These are phyloP conservation scores for Catajapyx aquilonaris DNA, from an alignment of 1,140 invertebrate genomes.

Conservation along the genomic window DNA sequence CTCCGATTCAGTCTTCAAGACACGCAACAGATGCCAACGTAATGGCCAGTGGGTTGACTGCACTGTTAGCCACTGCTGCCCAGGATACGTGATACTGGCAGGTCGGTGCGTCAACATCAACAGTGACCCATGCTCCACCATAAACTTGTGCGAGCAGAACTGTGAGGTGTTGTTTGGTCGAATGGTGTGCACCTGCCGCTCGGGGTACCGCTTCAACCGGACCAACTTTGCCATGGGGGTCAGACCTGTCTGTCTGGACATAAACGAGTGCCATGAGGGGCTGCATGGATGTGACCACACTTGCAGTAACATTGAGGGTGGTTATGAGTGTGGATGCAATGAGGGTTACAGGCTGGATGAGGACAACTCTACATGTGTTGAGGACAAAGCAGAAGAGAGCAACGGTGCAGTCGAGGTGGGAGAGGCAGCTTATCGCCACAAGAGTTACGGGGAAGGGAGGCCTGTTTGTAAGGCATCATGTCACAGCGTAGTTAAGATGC, in stretches of 20 bases:
- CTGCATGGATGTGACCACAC: constrained; percentile 35
- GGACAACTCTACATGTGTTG: constrained; percentile 36
- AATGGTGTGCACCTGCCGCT: constrained; percentile 38
- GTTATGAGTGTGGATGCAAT: constrained; percentile 30
- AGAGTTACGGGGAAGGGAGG: constrained; percentile 21
- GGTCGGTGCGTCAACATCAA: constrained; percentile 33
- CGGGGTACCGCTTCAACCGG: constrained; percentile 32
- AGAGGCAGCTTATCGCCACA: constrained; percentile 7
- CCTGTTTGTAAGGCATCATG: constrained; percentile 32
- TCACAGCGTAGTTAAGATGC: constrained; percentile 29
- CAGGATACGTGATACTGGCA: too few species aligned
- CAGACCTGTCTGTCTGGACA: constrained; percentile 39
- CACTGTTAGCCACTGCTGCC: too few species aligned
- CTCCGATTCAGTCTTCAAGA: too few species aligned
- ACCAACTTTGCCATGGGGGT: constrained; percentile 27
- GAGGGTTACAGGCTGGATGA: constrained; percentile 24
- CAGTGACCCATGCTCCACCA: constrained; percentile 34
- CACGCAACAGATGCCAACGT: too few species aligned
- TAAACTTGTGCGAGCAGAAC: constrained; percentile 37
- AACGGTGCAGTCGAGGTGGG: not conserved
- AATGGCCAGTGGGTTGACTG: too few species aligned
- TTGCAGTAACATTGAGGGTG: constrained; percentile 34
- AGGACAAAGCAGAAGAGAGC: constrained; percentile 14
- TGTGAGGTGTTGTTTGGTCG: constrained; percentile 33
- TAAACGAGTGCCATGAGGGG: constrained; percentile 41